phyloP scores from a whole-genome alignment of 2,797 vertebrate species.

The Bradypodion ventrale region DNA sequence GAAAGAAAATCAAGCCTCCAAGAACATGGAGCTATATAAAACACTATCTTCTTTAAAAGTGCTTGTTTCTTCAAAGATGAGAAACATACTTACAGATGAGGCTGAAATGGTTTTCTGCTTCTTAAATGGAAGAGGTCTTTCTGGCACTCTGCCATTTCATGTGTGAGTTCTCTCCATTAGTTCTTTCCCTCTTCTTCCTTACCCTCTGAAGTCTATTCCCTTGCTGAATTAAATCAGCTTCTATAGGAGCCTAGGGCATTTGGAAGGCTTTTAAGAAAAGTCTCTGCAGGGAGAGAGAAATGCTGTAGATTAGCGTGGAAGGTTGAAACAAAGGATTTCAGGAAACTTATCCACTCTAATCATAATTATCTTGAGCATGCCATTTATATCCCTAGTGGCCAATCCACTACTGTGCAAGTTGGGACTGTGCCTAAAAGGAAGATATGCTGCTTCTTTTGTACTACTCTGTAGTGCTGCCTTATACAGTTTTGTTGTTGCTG shows the following conservation, averaged over 20 bases:
- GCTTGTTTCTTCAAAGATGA: background rate
- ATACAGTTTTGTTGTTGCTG: background rate
- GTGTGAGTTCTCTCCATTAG: background rate
- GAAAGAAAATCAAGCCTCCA: background rate
- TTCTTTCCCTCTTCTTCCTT: background rate
- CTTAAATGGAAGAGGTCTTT: slow-evolving; percentile 7
- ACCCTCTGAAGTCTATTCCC: slow-evolving; percentile 8
- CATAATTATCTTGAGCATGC: slow-evolving; percentile 37
- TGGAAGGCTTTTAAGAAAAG: slow-evolving; percentile 26
- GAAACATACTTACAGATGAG: background rate
- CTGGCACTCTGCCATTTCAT: slow-evolving; percentile 2
- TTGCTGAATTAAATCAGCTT: slow-evolving; percentile 32
- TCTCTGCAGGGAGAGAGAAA: slow-evolving; percentile 7
- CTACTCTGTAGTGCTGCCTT: background rate
- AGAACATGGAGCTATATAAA: background rate
- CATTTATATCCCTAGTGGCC: slow-evolving; percentile 17
- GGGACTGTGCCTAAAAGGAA: slow-evolving; percentile 5
- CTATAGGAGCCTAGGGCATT: slow-evolving; percentile 3
- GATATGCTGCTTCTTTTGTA: background rate
- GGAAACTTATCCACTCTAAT: slow-evolving; percentile 35
- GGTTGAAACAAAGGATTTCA: slow-evolving; percentile 33
- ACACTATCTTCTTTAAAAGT: background rate
- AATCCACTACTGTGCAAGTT: slow-evolving; percentile 9
- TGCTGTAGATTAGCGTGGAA: slow-evolving; percentile 12
- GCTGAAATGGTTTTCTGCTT: background rate